Percentiles rank a stretch among this genome's conserved stretches.
These are phyloP conservation scores for Palythoa grandis DNA, from an alignment of 92 coral and sea anemone species.

Conservation along the genomic window DNA sequence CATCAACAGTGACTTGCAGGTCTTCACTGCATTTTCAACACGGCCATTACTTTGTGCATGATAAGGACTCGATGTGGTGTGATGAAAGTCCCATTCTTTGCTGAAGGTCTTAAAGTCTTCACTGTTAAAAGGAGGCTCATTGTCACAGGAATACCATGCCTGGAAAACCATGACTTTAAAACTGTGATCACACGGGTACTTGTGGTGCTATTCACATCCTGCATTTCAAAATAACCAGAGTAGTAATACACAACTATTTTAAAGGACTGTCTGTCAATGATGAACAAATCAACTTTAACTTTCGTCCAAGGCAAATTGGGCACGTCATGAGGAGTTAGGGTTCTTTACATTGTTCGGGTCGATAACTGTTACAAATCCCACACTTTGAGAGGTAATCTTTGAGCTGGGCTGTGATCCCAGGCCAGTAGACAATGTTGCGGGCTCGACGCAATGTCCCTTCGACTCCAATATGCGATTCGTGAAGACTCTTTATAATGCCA, in stretches of 20 bases:
- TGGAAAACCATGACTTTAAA: constrained; percentile 46
- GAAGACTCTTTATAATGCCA: constrained; percentile 7
- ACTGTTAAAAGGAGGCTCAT: constrained; percentile 57
- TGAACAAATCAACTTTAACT: constrained; percentile 33
- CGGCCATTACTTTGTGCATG: constrained; percentile 44
- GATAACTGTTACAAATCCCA: constrained; percentile 47
- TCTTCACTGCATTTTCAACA: constrained; percentile 42
- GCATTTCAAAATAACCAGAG: constrained; percentile 53
- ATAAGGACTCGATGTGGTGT: constrained; percentile 39
- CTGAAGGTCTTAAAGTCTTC: constrained; percentile 45
- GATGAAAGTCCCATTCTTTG: constrained; percentile 45
- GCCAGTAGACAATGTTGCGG: constrained; percentile 42
- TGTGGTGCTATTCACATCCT: constrained; percentile 44
- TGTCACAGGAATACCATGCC: constrained; percentile 57
- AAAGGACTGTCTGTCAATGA: constrained; percentile 33
- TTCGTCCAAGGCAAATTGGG: too few species aligned
- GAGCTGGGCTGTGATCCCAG: constrained; percentile 49
- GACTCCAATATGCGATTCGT: constrained; percentile 28
- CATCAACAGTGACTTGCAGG: constrained; percentile 44
- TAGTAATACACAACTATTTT: constrained; percentile 43
- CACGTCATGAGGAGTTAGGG: constrained; percentile 32
- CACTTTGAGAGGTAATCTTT: constrained; percentile 51
- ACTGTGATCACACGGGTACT: constrained; percentile 38
- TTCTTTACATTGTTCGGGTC: constrained; percentile 58
- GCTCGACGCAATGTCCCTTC: constrained; percentile 25